Evolutionary conservation across 2,888 invertebrate species (phyloP), one percentile per base, ranked within the genome.

Genomic region (Drosophila prostipennis): DNA sequence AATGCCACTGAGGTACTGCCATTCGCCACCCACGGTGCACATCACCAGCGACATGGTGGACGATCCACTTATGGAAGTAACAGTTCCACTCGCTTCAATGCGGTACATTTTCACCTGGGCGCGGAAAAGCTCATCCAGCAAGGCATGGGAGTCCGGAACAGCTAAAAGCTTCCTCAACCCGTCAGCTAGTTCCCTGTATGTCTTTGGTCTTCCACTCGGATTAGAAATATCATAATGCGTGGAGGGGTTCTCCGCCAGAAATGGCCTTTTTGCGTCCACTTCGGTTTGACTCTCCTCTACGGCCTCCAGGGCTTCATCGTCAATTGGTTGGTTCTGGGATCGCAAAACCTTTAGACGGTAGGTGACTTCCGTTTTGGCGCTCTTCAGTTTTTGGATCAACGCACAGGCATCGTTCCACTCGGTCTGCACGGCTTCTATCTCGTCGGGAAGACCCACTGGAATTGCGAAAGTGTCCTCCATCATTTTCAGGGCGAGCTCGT

Each of bases 301-400:
- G 7, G 90, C 89, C 70, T 92, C 92, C 14, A 89, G 85, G 2
- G 90, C 91, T 11, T 79, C 74, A 3, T 60, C 68, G 45, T 89
- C 86, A 5, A 86, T 42, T 2, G 78, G 61, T 8, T 70, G 55
- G 16, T 63, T 53, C 43, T 85, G 77, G 7, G 77, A 61, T 6
- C 72, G 78, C 11, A 92, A 65, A 0, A 88, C 80, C 51, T 92
- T 92, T 4, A 93, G 65, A 40, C 93, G 89, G 40, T 92, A 92
- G 13, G 92, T 75, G 0, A 93, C 91, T 85, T 94, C 93, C 0
- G 91, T 92, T 68, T 94, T 92, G 7, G 94, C 94, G 76, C 93
- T 93, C 81, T 94, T 94, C 84, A 96, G 92, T 89, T 95, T 95
- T 76, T 94, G 93, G 70, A 95, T 94, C 89, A 94, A 93, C 45